These are phyloP conservation scores for Aplysia californica DNA, from an alignment of 1,140 invertebrate species.

Conservation along the genomic window DNA sequence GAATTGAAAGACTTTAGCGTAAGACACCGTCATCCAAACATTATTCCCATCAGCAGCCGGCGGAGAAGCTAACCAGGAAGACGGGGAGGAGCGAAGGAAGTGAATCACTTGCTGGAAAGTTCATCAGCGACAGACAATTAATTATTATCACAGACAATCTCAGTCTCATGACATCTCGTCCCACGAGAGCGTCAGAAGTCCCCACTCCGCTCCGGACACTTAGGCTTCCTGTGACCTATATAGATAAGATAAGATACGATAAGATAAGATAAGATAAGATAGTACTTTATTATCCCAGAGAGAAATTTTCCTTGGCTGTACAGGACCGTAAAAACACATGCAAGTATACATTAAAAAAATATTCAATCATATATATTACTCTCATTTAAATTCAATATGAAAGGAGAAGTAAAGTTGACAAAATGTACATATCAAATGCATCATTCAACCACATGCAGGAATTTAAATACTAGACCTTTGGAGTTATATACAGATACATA, in stretches of 20 bases:
- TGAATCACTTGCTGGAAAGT: neutral
- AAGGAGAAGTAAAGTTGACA: neutral
- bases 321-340: neutral
- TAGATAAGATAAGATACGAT: neutral
- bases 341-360: neutral
- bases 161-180: neutral
- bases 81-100: neutral
- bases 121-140: too few relatives aligned
- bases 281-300: too few relatives aligned
- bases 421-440: too few relatives aligned
- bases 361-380: neutral
- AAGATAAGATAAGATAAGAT: neutral
- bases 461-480: too few relatives aligned
- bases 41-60: neutral
- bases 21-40: too few relatives aligned
- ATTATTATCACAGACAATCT: too few relatives aligned
- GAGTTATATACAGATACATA: too few relatives aligned
- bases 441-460: too few relatives aligned
- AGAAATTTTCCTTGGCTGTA: too few relatives aligned
- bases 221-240: constrained; percentile 23
- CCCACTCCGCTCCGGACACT: constrained; percentile 14
- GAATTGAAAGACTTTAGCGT: too few relatives aligned
- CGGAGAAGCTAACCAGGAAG: neutral
- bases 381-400: neutral
- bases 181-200: neutral